Evolutionary conservation across 2,113 vertebrate species (phyloP).

Genomic region (Micronycteris hirsuta): DNA sequence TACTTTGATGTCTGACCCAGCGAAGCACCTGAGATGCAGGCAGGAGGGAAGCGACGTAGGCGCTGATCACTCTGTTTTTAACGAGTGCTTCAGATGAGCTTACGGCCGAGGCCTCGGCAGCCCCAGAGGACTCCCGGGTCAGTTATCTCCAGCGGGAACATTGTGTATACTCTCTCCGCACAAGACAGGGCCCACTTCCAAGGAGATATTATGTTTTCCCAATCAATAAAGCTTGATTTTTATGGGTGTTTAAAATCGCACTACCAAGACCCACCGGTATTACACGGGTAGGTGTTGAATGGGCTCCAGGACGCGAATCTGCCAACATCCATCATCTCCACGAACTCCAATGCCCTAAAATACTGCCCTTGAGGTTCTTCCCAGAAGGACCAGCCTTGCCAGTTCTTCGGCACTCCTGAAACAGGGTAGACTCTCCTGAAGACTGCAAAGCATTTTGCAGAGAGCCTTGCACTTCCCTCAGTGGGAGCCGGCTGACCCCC

Average conservation of each 20-base stretch:
- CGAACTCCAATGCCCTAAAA: slow-evolving; percentile 48
- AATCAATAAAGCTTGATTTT: slow-evolving; percentile 61
- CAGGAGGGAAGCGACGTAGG: background rate
- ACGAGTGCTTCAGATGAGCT: background rate
- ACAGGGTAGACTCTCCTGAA: background rate
- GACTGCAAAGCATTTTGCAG: background rate
- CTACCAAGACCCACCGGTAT: slow-evolving; percentile 42
- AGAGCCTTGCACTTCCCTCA: accelerated
- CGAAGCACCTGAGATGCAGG: background rate
- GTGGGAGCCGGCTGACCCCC: background rate
- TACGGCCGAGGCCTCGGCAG: background rate
- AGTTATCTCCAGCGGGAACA: slow-evolving; percentile 29
- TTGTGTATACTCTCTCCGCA: background rate
- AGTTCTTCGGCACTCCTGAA: background rate
- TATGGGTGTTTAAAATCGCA: slow-evolving; percentile 67
- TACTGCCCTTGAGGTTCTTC: slow-evolving; percentile 40
- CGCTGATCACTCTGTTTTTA: background rate
- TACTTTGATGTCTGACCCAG: background rate
- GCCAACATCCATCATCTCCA: slow-evolving; percentile 48
- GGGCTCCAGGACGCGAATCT: slow-evolving; percentile 21
- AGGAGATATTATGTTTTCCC: slow-evolving; percentile 38
- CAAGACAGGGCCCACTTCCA: slow-evolving; percentile 48
- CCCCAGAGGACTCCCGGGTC: slow-evolving; percentile 42
- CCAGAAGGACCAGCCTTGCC: background rate
- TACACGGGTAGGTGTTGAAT: slow-evolving; percentile 29